phyloP scores from a whole-genome alignment of 2,797 vertebrate species.

The Picus viridis region DNA sequence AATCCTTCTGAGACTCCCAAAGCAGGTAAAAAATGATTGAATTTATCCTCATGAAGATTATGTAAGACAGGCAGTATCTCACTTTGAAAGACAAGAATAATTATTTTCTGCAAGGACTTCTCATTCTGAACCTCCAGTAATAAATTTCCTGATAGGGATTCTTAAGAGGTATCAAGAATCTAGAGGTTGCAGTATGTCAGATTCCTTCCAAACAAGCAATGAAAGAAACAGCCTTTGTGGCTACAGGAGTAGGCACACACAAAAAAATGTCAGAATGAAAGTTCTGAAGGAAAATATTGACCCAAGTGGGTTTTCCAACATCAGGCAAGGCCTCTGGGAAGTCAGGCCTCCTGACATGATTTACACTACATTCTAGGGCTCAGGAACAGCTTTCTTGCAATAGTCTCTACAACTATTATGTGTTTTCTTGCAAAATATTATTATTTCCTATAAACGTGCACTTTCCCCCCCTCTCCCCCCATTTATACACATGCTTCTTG shows the following conservation, averaged over 20 bases:
- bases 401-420: neutral
- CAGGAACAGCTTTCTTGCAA: neutral
- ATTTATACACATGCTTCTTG: neutral
- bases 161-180: neutral
- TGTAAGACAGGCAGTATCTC: neutral
- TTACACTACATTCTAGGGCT: neutral
- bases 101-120: neutral
- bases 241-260: neutral
- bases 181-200: neutral
- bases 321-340: neutral
- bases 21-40: conserved; percentile 12
- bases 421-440: neutral
- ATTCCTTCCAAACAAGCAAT: neutral
- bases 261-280: neutral
- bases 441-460: neutral
- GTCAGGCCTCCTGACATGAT: neutral
- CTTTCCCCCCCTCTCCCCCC: neutral
- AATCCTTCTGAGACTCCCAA: neutral
- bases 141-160: neutral
- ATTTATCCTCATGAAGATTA: neutral
- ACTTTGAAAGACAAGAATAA: conserved; percentile 3
- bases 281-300: neutral
- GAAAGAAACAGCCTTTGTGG: neutral
- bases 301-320: neutral
- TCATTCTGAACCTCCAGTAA: neutral